These are phyloP conservation scores for Aphelinus certus DNA, from an alignment of 1,140 invertebrate species.

Conservation along the genomic window DNA sequence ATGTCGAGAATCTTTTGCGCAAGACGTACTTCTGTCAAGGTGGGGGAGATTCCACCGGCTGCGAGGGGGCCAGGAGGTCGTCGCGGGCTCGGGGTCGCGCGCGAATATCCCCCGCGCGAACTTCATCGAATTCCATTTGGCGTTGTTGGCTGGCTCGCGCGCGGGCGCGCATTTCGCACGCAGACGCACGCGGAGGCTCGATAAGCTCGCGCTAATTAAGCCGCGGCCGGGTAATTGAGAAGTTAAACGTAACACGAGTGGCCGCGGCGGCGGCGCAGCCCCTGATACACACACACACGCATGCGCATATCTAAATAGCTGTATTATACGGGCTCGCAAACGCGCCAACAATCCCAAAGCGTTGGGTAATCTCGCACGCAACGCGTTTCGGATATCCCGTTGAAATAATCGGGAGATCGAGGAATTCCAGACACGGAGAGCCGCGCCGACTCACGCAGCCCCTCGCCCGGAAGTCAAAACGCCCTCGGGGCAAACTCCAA, in stretches of 20 bases:
- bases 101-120: not conserved
- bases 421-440: slow-evolving; percentile 39
- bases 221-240: slow-evolving; percentile 34
- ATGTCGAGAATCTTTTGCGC: no score
- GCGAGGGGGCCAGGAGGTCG: no score
- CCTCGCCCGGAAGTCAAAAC: slow-evolving; percentile 47
- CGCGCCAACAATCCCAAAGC: slow-evolving; percentile 23
- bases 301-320: no score
- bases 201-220: slow-evolving; percentile 38
- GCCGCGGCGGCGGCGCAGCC: not conserved
- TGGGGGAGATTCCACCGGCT: no score
- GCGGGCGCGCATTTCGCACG: not conserved
- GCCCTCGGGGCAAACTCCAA: not conserved
- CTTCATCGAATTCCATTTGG: not conserved
- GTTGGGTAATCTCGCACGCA: slow-evolving; percentile 33
- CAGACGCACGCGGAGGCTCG: not conserved
- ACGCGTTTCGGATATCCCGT: slow-evolving; percentile 54
- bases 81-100: not conserved
- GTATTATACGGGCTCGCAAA: slow-evolving; percentile 8
- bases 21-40: no score
- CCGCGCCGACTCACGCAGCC: not conserved
- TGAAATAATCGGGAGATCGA: slow-evolving; percentile 52
- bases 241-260: slow-evolving; percentile 37
- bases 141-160: no score
- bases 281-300: no score